Percentiles rank a stretch among this genome's conserved stretches.
Evolutionary conservation across 2,113 vertebrate species (phyloP).

Genomic region (Solea solea): DNA sequence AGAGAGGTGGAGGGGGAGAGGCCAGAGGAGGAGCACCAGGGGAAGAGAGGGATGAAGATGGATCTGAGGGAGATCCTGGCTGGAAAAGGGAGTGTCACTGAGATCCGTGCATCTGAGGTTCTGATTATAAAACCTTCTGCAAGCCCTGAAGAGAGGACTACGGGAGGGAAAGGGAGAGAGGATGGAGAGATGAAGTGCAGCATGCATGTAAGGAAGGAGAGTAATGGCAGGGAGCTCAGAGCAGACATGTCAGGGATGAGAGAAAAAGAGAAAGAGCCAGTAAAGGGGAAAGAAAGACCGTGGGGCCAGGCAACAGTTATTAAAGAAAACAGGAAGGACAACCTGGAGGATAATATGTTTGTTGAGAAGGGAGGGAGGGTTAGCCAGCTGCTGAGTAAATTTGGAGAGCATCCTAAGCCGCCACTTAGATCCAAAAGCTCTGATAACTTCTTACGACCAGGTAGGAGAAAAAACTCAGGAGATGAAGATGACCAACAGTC

Average conservation of each 20-base stretch:
- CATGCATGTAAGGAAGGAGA: constrained; percentile 43
- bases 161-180: constrained; percentile 36
- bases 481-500: constrained; percentile 48
- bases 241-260: constrained; percentile 55
- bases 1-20: constrained; percentile 61
- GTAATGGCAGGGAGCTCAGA: constrained; percentile 43
- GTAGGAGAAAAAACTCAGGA: constrained; percentile 50
- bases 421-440: constrained; percentile 83
- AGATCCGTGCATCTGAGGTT: constrained; percentile 81
- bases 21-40: constrained; percentile 54
- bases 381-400: constrained; percentile 82
- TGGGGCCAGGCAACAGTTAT: constrained; percentile 56
- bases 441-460: constrained; percentile 71
- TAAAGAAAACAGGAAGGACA: constrained; percentile 50
- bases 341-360: constrained; percentile 48
- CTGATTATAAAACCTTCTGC: constrained; percentile 76
- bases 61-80: constrained; percentile 77
- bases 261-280: constrained; percentile 60
- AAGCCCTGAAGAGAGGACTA: constrained; percentile 47
- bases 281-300: constrained; percentile 48
- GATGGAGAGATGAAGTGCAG: constrained; percentile 44
- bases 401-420: constrained; percentile 74
- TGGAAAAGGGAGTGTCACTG: constrained; percentile 77
- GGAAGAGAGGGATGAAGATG: constrained; percentile 76
- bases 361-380: constrained; percentile 78